Evolutionary conservation across 1,140 invertebrate genomes (phyloP), one percentile per base, ranked within the genome.

Genomic region (fruit fly (Drosophila melanogaster)): DNA sequence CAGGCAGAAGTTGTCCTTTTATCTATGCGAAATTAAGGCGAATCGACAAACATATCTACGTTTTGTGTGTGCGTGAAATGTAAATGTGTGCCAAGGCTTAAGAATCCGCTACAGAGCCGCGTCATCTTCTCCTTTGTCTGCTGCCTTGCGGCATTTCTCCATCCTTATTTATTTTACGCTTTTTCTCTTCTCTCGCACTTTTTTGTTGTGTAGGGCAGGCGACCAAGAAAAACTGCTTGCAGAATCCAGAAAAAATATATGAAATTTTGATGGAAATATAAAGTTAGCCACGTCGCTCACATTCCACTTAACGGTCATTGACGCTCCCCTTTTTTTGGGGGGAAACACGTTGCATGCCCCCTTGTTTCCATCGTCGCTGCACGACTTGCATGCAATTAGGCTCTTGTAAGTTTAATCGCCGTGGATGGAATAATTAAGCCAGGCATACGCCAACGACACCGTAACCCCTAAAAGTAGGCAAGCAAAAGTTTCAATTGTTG

Each of bases 291-390:
- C 40, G 44, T 47, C 56, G 44, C 41, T 46, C 50, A 50, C 40
- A 84, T 64, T 81, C 81, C 79, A 87, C 65, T 79, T 87, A 87
- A 60, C 78, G 83, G 81, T 87, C 81, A 87, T 86, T 86, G 81
- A 86, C 81, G 62, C 59, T 78, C 22, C 59, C 30, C 40, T 55
- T 37, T 71, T 64, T 78, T 81, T 49, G 40, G 57, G 38, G 54
- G 35, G 22, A 24, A 19, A 24, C 17, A 49, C 22, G 38, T 72
- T 85, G 58, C 77, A 85, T 72, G 73, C 11, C 43, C 54, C 30
- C 62, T 38, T 26, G 37, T 61, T 40, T 51, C 53, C 54, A 40
- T 54, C 33, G n/a, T n/a, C 44, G 55, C 41, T 17, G 46, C 50
- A 77, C 55, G 49, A 35, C 54, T 55, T 53, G 73, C 72, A 76